A percentile compares a stretch with the other conserved stretches of the same genome.
Evolutionary conservation across 2,113 vertebrate genomes (phyloP).

Genomic region (Mixornis gularis): DNA sequence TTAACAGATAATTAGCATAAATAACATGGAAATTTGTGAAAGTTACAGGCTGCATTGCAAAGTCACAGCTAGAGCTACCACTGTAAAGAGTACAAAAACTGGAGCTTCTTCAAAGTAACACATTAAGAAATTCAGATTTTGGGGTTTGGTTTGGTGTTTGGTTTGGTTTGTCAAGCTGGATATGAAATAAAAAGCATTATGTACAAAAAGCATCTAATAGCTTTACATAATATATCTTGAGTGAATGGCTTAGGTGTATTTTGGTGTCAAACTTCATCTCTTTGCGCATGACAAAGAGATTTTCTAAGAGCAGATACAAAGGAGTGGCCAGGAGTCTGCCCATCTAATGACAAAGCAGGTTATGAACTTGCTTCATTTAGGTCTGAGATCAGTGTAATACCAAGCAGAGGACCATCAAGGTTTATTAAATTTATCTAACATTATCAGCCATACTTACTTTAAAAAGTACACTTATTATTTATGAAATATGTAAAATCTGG

Average conservation of each 20-base stretch:
- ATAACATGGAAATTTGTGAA: neutral
- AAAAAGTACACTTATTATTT: neutral
- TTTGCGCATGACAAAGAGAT: neutral
- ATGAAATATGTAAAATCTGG: neutral
- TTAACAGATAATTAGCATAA: neutral
- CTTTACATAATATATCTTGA: neutral
- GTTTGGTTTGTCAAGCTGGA: neutral
- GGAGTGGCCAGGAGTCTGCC: neutral
- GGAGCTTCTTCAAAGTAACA: neutral
- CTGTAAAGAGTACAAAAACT: neutral
- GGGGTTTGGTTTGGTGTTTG: neutral
- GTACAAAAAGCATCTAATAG: neutral
- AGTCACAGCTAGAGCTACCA: neutral
- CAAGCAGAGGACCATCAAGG: neutral
- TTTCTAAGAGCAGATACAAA: neutral
- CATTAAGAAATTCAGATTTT: neutral
- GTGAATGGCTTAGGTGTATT: neutral
- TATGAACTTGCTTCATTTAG: neutral
- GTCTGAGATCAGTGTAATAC: neutral
- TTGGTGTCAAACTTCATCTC: neutral
- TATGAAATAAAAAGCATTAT: neutral
- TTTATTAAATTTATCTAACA: conserved; percentile 21
- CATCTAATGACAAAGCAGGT: neutral
- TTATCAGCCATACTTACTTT: neutral
- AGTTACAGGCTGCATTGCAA: accelerated